Evolutionary conservation across 2,888 invertebrate genomes (phyloP).

Genomic region (Netelia virgata): DNA sequence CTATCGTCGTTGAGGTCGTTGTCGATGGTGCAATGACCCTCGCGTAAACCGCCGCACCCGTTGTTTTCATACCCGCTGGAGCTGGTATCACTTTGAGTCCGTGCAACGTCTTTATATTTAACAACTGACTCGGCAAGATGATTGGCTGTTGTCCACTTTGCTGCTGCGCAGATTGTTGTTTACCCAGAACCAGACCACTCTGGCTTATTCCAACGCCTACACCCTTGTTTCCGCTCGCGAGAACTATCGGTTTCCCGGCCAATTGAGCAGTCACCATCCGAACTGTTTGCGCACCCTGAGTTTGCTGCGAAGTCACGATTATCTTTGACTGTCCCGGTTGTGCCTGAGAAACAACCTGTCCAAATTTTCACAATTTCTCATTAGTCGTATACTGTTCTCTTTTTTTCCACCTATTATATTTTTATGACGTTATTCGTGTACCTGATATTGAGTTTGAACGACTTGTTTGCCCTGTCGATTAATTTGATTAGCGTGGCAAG

Average conservation of each 20-base stretch:
- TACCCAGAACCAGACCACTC: conserved; percentile 80
- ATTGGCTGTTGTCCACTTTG: conserved; percentile 81
- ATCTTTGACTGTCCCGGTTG: conserved; percentile 80
- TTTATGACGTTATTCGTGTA: conserved; percentile 57
- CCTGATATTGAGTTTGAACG: conserved; percentile 83
- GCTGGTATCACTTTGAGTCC: conserved; percentile 83
- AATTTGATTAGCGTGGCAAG: conserved; percentile 78
- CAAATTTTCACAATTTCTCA: conserved; percentile 15
- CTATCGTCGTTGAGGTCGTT: conserved; percentile 79
- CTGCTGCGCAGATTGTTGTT: conserved; percentile 73
- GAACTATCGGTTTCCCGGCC: conserved; percentile 83
- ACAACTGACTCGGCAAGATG: conserved; percentile 82
- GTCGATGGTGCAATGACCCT: conserved; percentile 83
- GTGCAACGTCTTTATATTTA: conserved; percentile 83
- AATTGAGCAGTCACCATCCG: conserved; percentile 84
- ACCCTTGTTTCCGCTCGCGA: conserved; percentile 82
- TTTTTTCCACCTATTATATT: not conserved
- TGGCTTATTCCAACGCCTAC: conserved; percentile 81
- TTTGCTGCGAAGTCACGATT: conserved; percentile 80
- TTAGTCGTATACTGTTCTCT: not conserved
- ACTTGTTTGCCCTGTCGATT: conserved; percentile 83
- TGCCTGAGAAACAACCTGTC: conserved; percentile 82
- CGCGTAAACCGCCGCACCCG: conserved; percentile 83
- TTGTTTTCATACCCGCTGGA: conserved; percentile 82
- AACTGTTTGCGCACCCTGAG: conserved; percentile 80